A percentile compares a stretch with the other conserved stretches of the same genome.
Evolutionary conservation across 2,113 vertebrate genomes (phyloP).

Genomic region (Solenodon paradoxus): DNA sequence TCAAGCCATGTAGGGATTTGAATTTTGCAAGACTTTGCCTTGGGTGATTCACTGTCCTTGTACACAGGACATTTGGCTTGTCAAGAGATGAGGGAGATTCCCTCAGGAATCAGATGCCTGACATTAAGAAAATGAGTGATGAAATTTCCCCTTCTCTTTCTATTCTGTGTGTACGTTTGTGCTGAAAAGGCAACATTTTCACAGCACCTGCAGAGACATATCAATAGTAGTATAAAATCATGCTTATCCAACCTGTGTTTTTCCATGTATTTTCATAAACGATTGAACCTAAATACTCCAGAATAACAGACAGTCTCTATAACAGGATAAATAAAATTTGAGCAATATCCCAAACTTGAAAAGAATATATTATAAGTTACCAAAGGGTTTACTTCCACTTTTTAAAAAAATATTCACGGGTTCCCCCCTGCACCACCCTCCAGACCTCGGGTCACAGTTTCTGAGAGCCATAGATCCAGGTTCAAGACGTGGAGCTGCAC

Average conservation of each 20-base stretch:
- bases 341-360: background rate
- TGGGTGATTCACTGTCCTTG: background rate
- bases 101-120: background rate
- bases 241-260: background rate
- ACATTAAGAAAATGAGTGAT: background rate
- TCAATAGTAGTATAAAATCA: background rate
- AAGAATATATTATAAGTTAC: background rate
- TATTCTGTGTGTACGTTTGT: background rate
- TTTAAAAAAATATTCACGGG: too few relatives aligned
- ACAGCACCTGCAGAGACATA: background rate
- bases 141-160: background rate
- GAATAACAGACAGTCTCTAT: background rate
- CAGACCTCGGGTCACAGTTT: too few relatives aligned
- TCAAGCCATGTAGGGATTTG: background rate
- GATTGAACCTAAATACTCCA: background rate
- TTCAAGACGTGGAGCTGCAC: too few relatives aligned
- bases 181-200: background rate
- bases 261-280: background rate
- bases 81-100: background rate
- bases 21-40: background rate
- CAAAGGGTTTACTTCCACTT: background rate
- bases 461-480: too few relatives aligned
- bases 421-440: too few relatives aligned
- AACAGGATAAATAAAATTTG: background rate
- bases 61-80: background rate